These are phyloP conservation scores for Fregetta grallaria DNA, from an alignment of 2,113 vertebrate genomes.

Conservation along the genomic window DNA sequence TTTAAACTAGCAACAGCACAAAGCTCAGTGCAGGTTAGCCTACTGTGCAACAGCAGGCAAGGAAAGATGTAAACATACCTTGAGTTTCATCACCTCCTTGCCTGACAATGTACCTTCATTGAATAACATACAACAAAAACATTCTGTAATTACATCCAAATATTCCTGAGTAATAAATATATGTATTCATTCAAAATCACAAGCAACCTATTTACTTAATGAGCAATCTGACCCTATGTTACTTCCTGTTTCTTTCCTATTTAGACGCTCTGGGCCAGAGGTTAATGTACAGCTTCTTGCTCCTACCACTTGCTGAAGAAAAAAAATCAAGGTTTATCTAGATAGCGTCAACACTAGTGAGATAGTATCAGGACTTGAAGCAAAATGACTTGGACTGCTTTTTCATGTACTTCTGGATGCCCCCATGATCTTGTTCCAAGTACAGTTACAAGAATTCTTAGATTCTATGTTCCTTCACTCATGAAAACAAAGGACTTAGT, in stretches of 20 bases:
- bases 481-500: not conserved
- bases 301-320: not conserved
- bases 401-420: not conserved
- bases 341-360: not conserved
- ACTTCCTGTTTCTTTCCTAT: not conserved
- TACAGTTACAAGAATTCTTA: not conserved
- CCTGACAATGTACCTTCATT: not conserved
- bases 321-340: not conserved
- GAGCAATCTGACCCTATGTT: not conserved
- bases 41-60: not conserved
- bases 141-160: not conserved
- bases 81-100: not conserved
- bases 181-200: not conserved
- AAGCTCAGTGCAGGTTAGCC: not conserved
- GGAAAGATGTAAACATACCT: not conserved
- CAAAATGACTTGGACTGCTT: not conserved
- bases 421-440: not conserved
- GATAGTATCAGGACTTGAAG: not conserved
- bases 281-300: not conserved
- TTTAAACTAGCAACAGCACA: not conserved
- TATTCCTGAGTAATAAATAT: not conserved
- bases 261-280: not conserved
- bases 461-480: not conserved
- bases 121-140: not conserved
- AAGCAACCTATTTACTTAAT: not conserved